Conservation (phyloP, 2,888 invertebrate species). For the Phaonia tiefii region DNA sequence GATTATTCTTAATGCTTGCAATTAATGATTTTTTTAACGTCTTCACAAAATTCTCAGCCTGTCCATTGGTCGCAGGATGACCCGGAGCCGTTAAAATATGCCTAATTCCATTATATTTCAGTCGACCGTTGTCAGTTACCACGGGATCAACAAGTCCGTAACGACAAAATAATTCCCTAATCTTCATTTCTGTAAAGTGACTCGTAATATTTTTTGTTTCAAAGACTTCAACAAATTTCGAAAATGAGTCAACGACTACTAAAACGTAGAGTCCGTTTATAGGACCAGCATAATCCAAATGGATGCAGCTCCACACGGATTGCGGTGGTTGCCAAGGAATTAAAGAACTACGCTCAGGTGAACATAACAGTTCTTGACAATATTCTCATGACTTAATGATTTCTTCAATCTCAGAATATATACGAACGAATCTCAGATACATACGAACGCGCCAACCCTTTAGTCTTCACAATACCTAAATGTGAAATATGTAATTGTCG, state of each 20-base stretch:
- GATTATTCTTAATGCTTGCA: constrained; percentile 1
- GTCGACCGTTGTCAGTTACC: too few species aligned
- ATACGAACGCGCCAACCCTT: constrained; percentile 52
- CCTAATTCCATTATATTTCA: too few species aligned
- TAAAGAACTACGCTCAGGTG: constrained; percentile 57
- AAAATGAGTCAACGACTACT: too few species aligned
- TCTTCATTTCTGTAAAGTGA: constrained; percentile 16
- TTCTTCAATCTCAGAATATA: constrained; percentile 50
- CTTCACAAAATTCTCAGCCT: constrained; percentile 36
- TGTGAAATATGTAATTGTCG: constrained; percentile 44
- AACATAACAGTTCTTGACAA: constrained; percentile 57
- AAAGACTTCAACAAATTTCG: constrained; percentile 7
- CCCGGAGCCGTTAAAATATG: too few species aligned
- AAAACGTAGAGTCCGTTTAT: constrained; percentile 28
- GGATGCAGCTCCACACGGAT: constrained; percentile 54
- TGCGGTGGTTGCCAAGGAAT: constrained; percentile 58
- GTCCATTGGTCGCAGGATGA: too few species aligned
- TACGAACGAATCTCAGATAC: constrained; percentile 65
- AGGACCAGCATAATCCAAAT: constrained; percentile 43
- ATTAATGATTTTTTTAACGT: constrained; percentile 32
- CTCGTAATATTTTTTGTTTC: constrained; percentile 39
- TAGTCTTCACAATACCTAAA: constrained; percentile 62
- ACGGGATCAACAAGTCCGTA: too few species aligned
- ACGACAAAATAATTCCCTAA: constrained; percentile 44
- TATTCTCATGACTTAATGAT: constrained; percentile 50